phyloP scores from a whole-genome alignment of 2,113 vertebrate genomes.

The Meleagris gallopavo region DNA sequence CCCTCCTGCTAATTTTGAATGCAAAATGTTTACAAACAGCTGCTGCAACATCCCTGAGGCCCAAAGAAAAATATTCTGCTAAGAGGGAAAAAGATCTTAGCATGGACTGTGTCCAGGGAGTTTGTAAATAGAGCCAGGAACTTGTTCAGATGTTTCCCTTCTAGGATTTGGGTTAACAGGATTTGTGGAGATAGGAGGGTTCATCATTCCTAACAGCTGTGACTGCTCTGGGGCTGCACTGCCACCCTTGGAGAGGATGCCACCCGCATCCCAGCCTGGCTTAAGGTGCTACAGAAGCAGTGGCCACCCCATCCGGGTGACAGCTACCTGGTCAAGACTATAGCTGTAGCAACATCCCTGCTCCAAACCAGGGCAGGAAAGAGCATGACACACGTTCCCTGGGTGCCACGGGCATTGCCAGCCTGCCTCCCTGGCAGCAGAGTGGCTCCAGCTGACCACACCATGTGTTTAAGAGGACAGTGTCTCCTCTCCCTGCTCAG shows the following conservation, averaged over 20 bases:
- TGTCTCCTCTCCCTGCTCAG: neutral
- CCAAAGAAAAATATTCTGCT: constrained; percentile 28
- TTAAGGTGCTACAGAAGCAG: neutral
- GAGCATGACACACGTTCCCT: fast-evolving
- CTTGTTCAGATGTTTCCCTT: constrained; percentile 45
- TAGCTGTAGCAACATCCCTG: neutral
- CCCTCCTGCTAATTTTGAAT: constrained; percentile 51
- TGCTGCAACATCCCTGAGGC: constrained; percentile 63
- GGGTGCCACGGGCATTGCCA: neutral
- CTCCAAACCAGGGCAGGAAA: neutral
- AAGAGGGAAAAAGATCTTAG: constrained; percentile 41
- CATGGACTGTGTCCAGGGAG: constrained; percentile 61
- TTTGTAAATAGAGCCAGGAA: constrained; percentile 13
- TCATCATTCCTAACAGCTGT: neutral
- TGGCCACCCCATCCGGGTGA: neutral
- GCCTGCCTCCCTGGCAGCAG: neutral
- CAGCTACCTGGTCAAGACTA: neutral
- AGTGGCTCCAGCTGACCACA: neutral
- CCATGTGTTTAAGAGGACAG: neutral
- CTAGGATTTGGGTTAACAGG: neutral
- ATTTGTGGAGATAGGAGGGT: constrained; percentile 9
- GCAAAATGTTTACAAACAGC: constrained; percentile 71
- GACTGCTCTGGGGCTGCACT: neutral
- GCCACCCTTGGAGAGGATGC: neutral
- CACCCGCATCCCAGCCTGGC: fast-evolving